Conservation (phyloP, 2,888 invertebrate genomes). For the Diplolepis rosae region DNA sequence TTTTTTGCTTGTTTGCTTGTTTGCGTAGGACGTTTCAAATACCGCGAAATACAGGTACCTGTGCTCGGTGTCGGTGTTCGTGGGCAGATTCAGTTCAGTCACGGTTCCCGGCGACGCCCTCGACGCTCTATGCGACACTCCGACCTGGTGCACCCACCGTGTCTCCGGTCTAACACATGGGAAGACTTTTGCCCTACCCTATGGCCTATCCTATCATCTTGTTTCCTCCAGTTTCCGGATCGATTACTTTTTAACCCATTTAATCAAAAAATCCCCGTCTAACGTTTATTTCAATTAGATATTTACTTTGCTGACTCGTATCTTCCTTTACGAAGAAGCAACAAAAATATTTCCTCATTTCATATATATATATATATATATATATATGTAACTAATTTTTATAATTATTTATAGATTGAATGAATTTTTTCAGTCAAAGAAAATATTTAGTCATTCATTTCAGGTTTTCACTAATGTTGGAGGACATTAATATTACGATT, state of each 20-base stretch:
- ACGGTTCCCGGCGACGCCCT: slow-evolving; percentile 66
- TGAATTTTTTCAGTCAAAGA: too few species aligned
- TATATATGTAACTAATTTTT: too few species aligned
- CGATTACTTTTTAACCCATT: neutral
- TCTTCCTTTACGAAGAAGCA: too few species aligned
- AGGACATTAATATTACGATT: too few species aligned
- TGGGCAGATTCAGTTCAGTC: slow-evolving; percentile 68
- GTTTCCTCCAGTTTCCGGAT: slow-evolving; percentile 20
- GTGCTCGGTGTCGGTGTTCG: slow-evolving; percentile 63
- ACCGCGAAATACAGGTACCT: slow-evolving; percentile 44
- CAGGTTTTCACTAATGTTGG: too few species aligned
- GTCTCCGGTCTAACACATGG: slow-evolving; percentile 66
- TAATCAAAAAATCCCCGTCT: neutral
- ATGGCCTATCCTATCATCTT: slow-evolving; percentile 3
- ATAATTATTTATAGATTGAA: too few species aligned
- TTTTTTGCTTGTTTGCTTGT: slow-evolving; percentile 29
- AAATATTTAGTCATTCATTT: too few species aligned
- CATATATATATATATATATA: too few species aligned
- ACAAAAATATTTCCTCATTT: too few species aligned
- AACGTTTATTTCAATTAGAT: too few species aligned
- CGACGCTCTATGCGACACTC: slow-evolving; percentile 60
- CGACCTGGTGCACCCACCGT: slow-evolving; percentile 69
- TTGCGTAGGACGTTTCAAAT: slow-evolving; percentile 38
- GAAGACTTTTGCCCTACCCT: slow-evolving; percentile 38
- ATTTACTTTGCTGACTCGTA: too few species aligned